These are phyloP conservation scores for Cyclargus thomasi DNA, from an alignment of 1,140 invertebrate species.

Conservation along the genomic window DNA sequence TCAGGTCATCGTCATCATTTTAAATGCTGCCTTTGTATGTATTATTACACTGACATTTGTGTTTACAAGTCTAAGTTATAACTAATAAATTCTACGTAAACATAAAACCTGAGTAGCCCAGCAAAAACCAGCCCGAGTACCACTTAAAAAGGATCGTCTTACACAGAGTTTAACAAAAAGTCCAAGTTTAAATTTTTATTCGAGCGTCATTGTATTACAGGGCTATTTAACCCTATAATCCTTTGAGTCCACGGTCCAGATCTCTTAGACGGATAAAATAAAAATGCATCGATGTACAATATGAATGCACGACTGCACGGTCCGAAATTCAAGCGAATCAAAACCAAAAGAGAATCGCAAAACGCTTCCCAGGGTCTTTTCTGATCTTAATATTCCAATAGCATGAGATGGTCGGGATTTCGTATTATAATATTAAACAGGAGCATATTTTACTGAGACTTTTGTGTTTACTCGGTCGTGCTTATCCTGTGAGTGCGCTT, in stretches of 20 bases:
- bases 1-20: too few species aligned
- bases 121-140: not conserved
- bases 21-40: too few species aligned
- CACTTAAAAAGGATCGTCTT: not conserved
- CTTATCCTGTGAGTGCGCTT: not conserved
- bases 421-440: constrained; percentile 15
- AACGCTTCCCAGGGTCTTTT: constrained; percentile 15
- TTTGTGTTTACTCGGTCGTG: not conserved
- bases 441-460: not conserved
- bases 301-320: constrained; percentile 19
- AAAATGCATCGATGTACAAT: constrained; percentile 22
- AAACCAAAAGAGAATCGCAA: constrained; percentile 18
- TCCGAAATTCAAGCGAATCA: constrained; percentile 13
- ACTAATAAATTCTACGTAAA: not conserved
- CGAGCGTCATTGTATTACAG: not conserved
- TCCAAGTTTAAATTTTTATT: constrained; percentile 2
- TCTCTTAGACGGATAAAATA: constrained; percentile 18
- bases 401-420: constrained; percentile 8
- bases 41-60: too few species aligned
- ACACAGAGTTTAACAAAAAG: not conserved
- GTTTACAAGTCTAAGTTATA: too few species aligned
- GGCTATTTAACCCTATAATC: constrained; percentile 7
- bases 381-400: constrained; percentile 14
- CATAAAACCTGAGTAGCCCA: not conserved
- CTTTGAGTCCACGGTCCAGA: not conserved